Evolutionary conservation across 2,113 vertebrate species (phyloP), one percentile per base, ranked within the genome.

Genomic region (Clupea harengus): DNA sequence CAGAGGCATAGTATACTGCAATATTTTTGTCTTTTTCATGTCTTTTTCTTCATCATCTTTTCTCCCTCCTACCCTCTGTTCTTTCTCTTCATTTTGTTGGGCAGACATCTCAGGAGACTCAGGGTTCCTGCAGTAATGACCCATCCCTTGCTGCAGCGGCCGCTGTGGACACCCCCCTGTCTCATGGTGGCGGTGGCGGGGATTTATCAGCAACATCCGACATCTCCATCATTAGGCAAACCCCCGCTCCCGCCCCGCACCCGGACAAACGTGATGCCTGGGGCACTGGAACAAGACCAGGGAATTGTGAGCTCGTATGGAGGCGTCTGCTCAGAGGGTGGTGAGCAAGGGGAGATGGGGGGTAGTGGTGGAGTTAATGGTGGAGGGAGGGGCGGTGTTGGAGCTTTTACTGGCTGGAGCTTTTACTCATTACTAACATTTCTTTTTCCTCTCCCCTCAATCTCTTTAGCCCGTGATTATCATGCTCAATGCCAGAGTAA

Each of bases 161-260:
- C 88, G 86, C 18, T 5, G 18, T 87, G 89, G 86, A 91, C 92
- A 92, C 84, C 83, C 85, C 25, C 92, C 92, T 92, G 89, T 88
- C 54, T 60, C 54, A 22, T 20, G 20, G 18, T 60, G 54, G 54
- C 6, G 18, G 18, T 15, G 72, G 9, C 17, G 28, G 72, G 15
- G 72, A 32, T 32, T 88, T 60, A 94, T 94, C 94, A 92, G 91
- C 91, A 90, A 86, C 89, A 83, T 91, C 92, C 92, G 91, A 93
- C 90, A 92, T 93, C 90, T 93, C 92, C 91, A 93, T 93, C 90
- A 87, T 84, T 85, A 72, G 81, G 83, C 87, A 86, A 54, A 13
- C 86, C 39, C 72, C 47, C 44, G 47, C 45, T n/a, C 45, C 82
- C 46, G 45, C 25, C 39, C 52, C 78, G 47, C 47, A 52, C 60